A percentile compares a stretch with the other conserved stretches of the same genome.
Evolutionary conservation across 2,797 vertebrate genomes (phyloP).

Genomic region (Loris lydekkerianus): DNA sequence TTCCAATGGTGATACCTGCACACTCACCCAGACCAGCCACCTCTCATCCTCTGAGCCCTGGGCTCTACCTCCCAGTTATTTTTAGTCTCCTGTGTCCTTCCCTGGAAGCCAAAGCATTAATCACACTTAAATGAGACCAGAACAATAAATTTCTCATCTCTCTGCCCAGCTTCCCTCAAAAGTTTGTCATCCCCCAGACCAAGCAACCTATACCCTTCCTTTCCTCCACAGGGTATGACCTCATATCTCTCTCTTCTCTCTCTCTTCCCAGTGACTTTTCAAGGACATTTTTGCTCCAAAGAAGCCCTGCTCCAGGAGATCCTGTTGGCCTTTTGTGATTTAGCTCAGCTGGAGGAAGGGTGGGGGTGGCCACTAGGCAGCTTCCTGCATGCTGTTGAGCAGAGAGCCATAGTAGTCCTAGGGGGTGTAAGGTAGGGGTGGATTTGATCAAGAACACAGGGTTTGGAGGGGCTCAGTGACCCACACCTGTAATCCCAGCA

Average conservation of each 20-base stretch:
- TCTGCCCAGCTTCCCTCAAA: constrained; percentile 71
- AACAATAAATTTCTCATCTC: constrained; percentile 77
- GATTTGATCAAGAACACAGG: not conserved
- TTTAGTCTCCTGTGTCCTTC: constrained; percentile 82
- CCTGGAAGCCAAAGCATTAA: constrained; percentile 83
- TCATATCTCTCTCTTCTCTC: constrained; percentile 39
- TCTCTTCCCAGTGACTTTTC: constrained; percentile 50
- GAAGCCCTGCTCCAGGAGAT: not conserved
- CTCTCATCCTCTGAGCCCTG: constrained; percentile 67
- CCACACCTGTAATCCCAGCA: no score
- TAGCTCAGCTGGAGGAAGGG: not conserved
- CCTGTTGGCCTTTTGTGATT: constrained; percentile 17
- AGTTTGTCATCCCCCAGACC: constrained; percentile 80
- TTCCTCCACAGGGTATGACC: constrained; percentile 59
- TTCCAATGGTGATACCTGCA: constrained; percentile 73
- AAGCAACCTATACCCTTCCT: constrained; percentile 49
- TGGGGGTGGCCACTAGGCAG: not conserved
- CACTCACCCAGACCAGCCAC: constrained; percentile 67
- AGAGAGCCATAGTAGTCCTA: not conserved
- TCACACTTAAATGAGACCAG: constrained; percentile 80
- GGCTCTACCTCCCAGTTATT: constrained; percentile 82
- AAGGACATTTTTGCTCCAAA: constrained; percentile 65
- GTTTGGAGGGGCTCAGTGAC: no score
- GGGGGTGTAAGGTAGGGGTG: not conserved
- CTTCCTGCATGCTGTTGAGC: not conserved